phyloP scores from a whole-genome alignment of 2,797 vertebrate species.

The Rhinogobio ventralis region DNA sequence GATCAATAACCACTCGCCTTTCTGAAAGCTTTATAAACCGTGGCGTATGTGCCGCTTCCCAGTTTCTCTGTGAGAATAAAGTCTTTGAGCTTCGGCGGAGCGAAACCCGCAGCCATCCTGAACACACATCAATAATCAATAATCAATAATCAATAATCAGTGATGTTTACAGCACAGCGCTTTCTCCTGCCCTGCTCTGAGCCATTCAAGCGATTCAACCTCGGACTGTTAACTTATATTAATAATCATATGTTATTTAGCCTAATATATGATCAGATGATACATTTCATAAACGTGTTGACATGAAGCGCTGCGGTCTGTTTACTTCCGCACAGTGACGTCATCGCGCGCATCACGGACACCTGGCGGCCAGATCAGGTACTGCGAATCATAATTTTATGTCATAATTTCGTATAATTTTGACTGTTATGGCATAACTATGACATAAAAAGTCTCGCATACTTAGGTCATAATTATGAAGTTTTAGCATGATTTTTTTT shows the following conservation, averaged over 20 bases:
- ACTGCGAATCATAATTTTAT: neutral
- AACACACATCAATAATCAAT: neutral
- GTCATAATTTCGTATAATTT: too few species aligned
- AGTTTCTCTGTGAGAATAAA: conserved; percentile 93
- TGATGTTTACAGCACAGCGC: neutral
- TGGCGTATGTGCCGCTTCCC: conserved; percentile 92
- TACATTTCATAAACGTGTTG: neutral
- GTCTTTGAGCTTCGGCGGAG: conserved; percentile 86
- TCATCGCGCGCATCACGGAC: neutral
- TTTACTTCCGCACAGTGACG: conserved; percentile 38
- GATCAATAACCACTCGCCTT: conserved; percentile 73
- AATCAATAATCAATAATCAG: neutral
- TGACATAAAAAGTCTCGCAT: neutral
- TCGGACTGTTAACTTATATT: neutral
- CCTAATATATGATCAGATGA: neutral
- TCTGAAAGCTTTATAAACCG: conserved; percentile 94
- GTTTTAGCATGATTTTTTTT: neutral
- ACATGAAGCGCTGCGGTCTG: neutral
- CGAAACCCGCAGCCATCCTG: conserved; percentile 85
- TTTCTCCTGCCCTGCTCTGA: neutral
- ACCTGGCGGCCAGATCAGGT: neutral
- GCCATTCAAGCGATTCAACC: neutral
- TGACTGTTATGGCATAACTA: neutral
- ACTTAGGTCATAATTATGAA: neutral
- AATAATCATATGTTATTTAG: neutral